Conservation (phyloP, 1,140 invertebrate species). For the Wiebesia pumilae region DNA sequence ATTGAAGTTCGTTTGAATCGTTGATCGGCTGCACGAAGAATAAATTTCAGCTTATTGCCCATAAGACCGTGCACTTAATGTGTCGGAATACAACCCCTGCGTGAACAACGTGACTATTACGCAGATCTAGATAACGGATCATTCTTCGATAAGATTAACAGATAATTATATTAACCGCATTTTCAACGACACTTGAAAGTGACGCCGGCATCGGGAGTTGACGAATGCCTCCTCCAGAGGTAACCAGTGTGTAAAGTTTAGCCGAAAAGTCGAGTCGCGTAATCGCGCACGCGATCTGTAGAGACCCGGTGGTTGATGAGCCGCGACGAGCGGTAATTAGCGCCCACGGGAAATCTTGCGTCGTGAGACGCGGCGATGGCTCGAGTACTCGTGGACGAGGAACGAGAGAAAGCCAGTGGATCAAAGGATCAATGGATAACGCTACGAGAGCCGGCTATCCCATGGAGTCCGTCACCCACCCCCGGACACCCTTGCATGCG, state of each 20-base stretch:
- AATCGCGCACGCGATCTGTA: too few relatives aligned
- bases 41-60: background rate
- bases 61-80: background rate
- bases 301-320: background rate
- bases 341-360: background rate
- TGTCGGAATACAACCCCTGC: background rate
- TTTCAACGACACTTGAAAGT: background rate
- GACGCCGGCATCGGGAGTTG: too few relatives aligned
- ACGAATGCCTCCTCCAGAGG: too few relatives aligned
- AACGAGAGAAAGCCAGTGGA: conserved; percentile 63
- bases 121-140: background rate
- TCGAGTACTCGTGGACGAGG: conserved; percentile 61
- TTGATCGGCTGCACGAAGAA: background rate
- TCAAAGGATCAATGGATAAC: conserved; percentile 44
- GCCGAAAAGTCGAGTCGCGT: too few relatives aligned
- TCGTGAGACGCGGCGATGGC: too few relatives aligned
- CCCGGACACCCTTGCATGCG: background rate
- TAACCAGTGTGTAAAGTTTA: too few relatives aligned
- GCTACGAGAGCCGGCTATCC: background rate
- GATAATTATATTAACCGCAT: background rate
- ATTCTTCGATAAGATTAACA: background rate
- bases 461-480: too few relatives aligned
- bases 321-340: background rate
- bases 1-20: background rate
- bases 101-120: background rate